phyloP scores from a whole-genome alignment of 2,888 invertebrate species.

The Muscina levida region DNA sequence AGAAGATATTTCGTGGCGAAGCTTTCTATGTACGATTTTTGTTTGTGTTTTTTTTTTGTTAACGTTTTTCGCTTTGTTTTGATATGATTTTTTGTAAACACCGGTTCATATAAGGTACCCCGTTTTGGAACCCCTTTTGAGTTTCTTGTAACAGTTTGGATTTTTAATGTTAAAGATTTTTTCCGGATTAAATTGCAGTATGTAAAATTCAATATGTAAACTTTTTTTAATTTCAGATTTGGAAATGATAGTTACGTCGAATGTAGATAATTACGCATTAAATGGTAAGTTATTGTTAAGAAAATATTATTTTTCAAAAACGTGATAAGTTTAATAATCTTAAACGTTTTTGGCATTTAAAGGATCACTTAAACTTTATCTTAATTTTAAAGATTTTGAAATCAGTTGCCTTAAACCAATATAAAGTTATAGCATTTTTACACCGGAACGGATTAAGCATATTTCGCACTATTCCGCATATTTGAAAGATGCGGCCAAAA shows the following conservation, averaged over 20 bases:
- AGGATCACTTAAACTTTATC: no score
- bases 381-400: no score
- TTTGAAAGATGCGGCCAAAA: no score
- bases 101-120: constrained; percentile 32
- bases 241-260: constrained; percentile 79
- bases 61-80: constrained; percentile 51
- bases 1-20: constrained; percentile 37
- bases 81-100: constrained; percentile 56
- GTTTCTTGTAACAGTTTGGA: constrained; percentile 35
- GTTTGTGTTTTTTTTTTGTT: constrained; percentile 37
- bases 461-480: no score
- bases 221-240: constrained; percentile 41
- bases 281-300: constrained; percentile 74
- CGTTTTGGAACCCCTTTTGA: not conserved
- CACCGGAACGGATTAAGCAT: no score
- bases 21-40: constrained; percentile 42
- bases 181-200: constrained; percentile 4
- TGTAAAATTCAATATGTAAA: no score
- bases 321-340: no score
- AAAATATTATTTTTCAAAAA: no score
- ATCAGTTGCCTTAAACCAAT: no score
- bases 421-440: no score
- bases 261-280: constrained; percentile 79
- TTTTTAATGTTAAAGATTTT: constrained; percentile 33
- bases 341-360: no score